These are phyloP conservation scores for Steinernema scapterisci DNA, from an alignment of 2,888 invertebrate species.

Conservation along the genomic window DNA sequence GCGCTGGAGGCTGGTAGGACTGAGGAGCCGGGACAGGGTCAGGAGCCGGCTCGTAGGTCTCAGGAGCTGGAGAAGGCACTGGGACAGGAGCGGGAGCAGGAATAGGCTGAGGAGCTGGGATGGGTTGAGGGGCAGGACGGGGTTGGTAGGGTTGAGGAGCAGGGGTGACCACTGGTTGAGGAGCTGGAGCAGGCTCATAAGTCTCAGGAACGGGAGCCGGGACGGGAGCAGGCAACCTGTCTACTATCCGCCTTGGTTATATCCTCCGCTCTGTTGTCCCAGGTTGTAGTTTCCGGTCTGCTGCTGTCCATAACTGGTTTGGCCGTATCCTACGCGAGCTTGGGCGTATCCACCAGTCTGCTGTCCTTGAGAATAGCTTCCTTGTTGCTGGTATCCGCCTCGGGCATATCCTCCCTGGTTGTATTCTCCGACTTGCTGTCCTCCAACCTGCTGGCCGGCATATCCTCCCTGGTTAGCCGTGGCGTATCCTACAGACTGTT, in stretches of 20 bases:
- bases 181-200: slow-evolving; percentile 26
- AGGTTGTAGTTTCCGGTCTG: slow-evolving; percentile 1
- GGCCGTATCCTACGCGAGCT: background rate
- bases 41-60: slow-evolving; percentile 18
- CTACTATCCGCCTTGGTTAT: background rate
- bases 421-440: background rate
- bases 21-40: background rate
- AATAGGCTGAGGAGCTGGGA: background rate
- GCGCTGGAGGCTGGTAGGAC: background rate
- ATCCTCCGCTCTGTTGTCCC: background rate
- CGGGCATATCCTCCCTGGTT: background rate
- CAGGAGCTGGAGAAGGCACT: background rate
- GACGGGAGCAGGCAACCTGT: background rate
- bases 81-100: background rate
- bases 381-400: background rate
- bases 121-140: slow-evolving; percentile 15
- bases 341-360: background rate
- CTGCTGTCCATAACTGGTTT: background rate
- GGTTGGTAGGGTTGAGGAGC: slow-evolving; percentile 4
- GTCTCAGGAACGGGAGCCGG: slow-evolving; percentile 15
- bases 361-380: background rate
- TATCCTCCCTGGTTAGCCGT: background rate
- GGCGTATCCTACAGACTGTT: slow-evolving; percentile 7
- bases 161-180: background rate
- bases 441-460: background rate